Conservation (phyloP, 2,113 vertebrate genomes). For the Xenopus tropicalis region UCB_Xtro_10.0 CM004447.2:8525501-8526000, state of each 20-base stretch:
- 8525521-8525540: conserved; percentile 86
- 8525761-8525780: conserved; percentile 97
- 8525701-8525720: conserved; percentile 92
- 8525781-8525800: conserved; percentile 87
- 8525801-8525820: conserved; percentile 73
- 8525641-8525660: conserved; percentile 63
- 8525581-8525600: conserved; percentile 75
- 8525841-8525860: conserved; percentile 57
- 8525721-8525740: conserved; percentile 92
- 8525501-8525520: conserved; percentile 66
- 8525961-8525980: conserved; percentile 80
- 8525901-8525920: conserved; percentile 86
- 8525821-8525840: conserved; percentile 72
- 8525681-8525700: conserved; percentile 70
- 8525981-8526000: conserved; percentile 78
- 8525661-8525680: conserved; percentile 71
- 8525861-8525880: conserved; percentile 63
- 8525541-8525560: conserved; percentile 81
- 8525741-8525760: conserved; percentile 93
- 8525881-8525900: conserved; percentile 80
- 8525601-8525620: conserved; percentile 76
- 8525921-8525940: conserved; percentile 94
- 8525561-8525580: conserved; percentile 82
- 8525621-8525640: conserved; percentile 74
- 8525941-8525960: conserved; percentile 95